Evolutionary conservation across 2,888 invertebrate species (phyloP), one percentile per base, ranked within the genome.

Genomic region (Alloplasta piceator): DNA sequence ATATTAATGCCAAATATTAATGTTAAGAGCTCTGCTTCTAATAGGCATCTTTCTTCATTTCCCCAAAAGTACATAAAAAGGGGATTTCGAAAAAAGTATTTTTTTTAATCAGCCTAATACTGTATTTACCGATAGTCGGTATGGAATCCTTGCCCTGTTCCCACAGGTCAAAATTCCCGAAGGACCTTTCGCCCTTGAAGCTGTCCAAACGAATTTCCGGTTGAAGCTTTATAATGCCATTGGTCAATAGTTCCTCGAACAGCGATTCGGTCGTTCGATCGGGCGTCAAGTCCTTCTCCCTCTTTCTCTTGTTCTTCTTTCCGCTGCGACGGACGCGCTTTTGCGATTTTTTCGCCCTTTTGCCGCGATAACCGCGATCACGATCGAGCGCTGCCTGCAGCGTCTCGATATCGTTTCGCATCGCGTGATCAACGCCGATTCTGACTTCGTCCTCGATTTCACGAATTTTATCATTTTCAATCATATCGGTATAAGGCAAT

Each of bases 241-340:
- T 97, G 0, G 96, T 95, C 0, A 98, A 95, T 12, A 99, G 93
- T 92, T 99, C 98, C 92, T 98, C 98, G 89, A 98, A 98, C 3
- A 99, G 93, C 0, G 98, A 98, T 91, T 98, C 97, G 0, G 96
- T 96, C 0, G 97, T 96, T 90, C 98, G 94, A 89, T 98, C 98
- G 0, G 97, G 97, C 0, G 98, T 98, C 66, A 98, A 93, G 93
- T 98, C 98, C 91, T 98, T 98, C 89, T 98, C 98, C 92, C 98
- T 98, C 92, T 97, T 98, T 93, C 97, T 98, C 91, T 98, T 98
- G 84, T 95, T 95, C 89, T 98, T 98, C 87, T 98, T 98, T 0
- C 96, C 96, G 38, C 96, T 96, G 10, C 96, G 94, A 46, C 96
- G 94, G 0, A 95, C 94, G 92, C 97, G 95, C 91, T 95, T 95